Evolutionary conservation across 1,140 invertebrate species (phyloP), one percentile per base, ranked within the genome.

Genomic region (Musca vetustissima): DNA sequence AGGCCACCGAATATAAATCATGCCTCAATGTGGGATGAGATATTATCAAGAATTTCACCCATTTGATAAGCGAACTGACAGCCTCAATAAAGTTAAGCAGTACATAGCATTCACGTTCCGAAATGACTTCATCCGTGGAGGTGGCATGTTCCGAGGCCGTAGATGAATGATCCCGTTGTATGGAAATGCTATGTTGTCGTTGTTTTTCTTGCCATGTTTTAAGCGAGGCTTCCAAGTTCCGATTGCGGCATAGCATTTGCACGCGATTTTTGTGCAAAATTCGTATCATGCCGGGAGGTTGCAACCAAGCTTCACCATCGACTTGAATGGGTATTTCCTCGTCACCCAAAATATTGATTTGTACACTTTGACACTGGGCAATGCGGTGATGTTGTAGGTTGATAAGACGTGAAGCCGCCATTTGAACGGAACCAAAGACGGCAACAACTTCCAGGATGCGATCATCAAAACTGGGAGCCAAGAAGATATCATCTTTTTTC

Each of bases 251-350:
- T 4, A 98, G 84, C 92, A 98, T 96, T 85, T 97, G 96, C 79
- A 97, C 95, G 69, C 96, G 87, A 84, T 98, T 98, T 84, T 98
- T 98, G 83, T 98, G 96, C 73, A 97, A 90, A 67, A 98, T 97
- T 52, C 94, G 88, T 73, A 98, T 96, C 75, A 96, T 94, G 28
- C 96, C 96, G 0, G 97, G 96, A 1, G 94, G 94, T 83, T 98
- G 96, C n/a, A 98, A 86, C 97, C 97, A 99, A 11, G 97, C 96
- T 85, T 99, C 97, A 0, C 97, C 96, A 83, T 98, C 96, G 19
- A 98, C 96, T 85, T 98, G 94, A 71, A 90, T 92, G 15, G 94
- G 94, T 43, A 96, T 92, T 67, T 92, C 91, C 84, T 95, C 92
- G 52, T 93, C 91, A 17, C 90, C 96, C 70, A 96, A 84, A 74